Conservation (phyloP, 1,140 invertebrate genomes). For the Amphibalanus amphitrite region DNA sequence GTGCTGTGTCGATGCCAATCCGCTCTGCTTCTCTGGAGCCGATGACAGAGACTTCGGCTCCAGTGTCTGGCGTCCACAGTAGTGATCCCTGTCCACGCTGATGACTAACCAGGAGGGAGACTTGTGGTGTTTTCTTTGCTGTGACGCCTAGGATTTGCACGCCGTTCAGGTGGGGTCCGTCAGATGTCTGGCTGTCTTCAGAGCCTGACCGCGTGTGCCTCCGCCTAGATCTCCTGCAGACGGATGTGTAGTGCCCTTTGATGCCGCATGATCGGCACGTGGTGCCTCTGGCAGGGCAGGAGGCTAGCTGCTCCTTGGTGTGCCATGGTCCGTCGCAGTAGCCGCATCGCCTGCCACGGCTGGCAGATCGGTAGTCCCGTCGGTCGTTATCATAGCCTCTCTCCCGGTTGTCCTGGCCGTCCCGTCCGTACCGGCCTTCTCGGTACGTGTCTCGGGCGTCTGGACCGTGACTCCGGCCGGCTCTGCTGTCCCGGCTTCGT, state of each 20-base stretch:
- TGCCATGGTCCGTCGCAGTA: background rate
- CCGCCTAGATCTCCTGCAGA: too few relatives aligned
- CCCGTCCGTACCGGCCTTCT: too few relatives aligned
- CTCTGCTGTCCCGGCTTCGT: too few relatives aligned
- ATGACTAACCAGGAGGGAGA: background rate
- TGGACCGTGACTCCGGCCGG: too few relatives aligned
- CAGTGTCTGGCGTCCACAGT: constrained; percentile 8
- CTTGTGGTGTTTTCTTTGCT: too few relatives aligned
- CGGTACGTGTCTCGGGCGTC: too few relatives aligned
- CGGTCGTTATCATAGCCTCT: too few relatives aligned
- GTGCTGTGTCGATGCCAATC: background rate
- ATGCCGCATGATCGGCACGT: background rate
- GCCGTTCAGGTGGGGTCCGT: background rate
- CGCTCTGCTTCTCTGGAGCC: background rate
- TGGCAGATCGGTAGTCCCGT: too few relatives aligned
- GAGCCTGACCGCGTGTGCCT: background rate
- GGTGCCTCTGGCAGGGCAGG: background rate
- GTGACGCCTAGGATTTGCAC: background rate
- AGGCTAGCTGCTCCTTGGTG: background rate
- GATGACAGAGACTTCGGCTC: constrained; percentile 3
- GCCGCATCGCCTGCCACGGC: background rate
- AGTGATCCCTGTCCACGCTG: background rate
- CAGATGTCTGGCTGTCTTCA: background rate
- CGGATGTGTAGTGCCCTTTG: background rate
- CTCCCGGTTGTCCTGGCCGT: too few relatives aligned